Base-by-base conservation (phyloP, 2,113 vertebrate genomes). In the Turnix velox region DNA sequence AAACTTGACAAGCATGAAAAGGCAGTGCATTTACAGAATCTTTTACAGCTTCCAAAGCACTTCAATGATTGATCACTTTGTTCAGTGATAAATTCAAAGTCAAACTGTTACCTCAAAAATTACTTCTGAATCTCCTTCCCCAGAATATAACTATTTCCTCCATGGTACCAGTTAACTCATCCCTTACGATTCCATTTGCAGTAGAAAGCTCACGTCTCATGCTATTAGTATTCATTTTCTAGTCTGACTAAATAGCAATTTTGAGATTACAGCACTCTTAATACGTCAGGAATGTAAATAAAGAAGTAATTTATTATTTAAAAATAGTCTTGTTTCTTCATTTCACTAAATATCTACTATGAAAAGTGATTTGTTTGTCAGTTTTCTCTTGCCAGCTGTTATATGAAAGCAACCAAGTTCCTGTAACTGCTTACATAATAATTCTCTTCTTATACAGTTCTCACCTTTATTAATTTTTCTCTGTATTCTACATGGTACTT, bases 161-260 rank as follows among this genome's bases (percentile, higher is more conserved):
- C 61, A 45, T 52, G 39, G 71, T 82, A 63, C 35, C 27, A 66
- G 39, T 88, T 79, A 91, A 92, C 91, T 68, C 52, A 92, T 52
- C 75, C 82, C 67, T 78, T 72, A 51, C 35, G 28, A 84, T 42
- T 20, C 13, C n/a, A 88, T 77, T 80, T 93, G 30, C 71, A 84
- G 48, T 17, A 90, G 33, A 51, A 82, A 86, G 18, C 43, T 90
- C 61, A 77, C 39, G n/a, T 11, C 48, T 82, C 39, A 35, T 30
- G 25, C 62, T 78, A 92, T 51, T 92, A 90, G 67, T 57, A 93
- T 93, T 67, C 27, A 72, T 96, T 82, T 95, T 58, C 63, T 95
- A 85, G 54, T 75, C 40, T 91, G 54, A 93, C 69, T 95, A 90
- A 95, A 95, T 49, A 95, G 61, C 62, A 42, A 74, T 90, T 92